Evolutionary conservation across 2,797 vertebrate species (phyloP).

Genomic region (Hemibagrus guttatus): DNA sequence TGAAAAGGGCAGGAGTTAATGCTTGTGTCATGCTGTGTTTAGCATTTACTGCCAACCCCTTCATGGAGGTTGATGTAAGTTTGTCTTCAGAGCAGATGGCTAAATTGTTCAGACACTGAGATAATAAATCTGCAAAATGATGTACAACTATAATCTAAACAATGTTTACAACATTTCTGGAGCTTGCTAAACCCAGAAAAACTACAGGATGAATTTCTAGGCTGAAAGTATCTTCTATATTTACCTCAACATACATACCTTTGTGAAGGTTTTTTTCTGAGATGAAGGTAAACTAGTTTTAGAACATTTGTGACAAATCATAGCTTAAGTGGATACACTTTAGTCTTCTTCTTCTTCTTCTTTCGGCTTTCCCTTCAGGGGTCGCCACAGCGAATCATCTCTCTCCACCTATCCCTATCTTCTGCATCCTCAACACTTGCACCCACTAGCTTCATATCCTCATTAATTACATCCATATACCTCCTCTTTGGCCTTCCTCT

Average conservation of each 20-base stretch:
- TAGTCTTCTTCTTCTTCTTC: too few species aligned
- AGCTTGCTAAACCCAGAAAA: background rate
- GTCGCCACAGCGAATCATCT: too few species aligned
- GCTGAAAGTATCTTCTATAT: background rate
- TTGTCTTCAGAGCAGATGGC: background rate
- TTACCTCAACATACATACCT: background rate
- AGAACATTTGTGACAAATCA: too few species aligned
- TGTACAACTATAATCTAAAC: background rate
- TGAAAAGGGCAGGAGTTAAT: background rate
- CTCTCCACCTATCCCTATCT: too few species aligned
- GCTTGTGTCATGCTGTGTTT: background rate
- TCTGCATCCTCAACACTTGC: too few species aligned
- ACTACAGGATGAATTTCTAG: background rate
- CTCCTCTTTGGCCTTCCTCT: too few species aligned
- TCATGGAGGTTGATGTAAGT: background rate
- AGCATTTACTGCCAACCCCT: background rate
- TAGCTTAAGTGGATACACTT: too few species aligned
- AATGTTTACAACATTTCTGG: background rate
- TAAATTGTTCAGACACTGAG: background rate
- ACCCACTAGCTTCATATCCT: too few species aligned
- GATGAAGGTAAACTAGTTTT: background rate
- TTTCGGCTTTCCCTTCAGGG: too few species aligned
- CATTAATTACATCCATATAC: too few species aligned
- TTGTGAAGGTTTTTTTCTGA: background rate
- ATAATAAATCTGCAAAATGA: background rate